A percentile compares a stretch with the other conserved stretches of the same genome.
Evolutionary conservation across 2,888 invertebrate species (phyloP).

Genomic region (Chymomyza caudatula): DNA sequence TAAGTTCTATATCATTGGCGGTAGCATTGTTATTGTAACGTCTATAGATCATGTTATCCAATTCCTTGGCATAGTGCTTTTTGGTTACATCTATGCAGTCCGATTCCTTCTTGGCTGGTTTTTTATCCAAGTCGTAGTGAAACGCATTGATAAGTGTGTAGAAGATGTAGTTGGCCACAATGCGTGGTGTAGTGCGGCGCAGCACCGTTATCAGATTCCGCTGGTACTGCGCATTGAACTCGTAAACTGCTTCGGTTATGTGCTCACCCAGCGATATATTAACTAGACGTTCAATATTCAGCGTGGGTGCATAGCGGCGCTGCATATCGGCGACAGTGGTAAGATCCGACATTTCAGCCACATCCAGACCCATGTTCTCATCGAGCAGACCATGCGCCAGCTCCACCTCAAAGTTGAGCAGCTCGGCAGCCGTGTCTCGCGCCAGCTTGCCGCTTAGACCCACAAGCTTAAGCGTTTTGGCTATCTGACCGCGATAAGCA

Average conservation of each 20-base stretch:
- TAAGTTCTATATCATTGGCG: constrained; percentile 56
- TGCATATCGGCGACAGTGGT: constrained; percentile 53
- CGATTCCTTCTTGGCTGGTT: constrained; percentile 24
- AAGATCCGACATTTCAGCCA: constrained; percentile 35
- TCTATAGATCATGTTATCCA: constrained; percentile 74
- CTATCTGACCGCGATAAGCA: constrained; percentile 28
- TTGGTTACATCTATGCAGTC: constrained; percentile 56
- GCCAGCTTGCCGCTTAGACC: constrained; percentile 43
- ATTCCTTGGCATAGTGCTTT: constrained; percentile 64
- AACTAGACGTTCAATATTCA: constrained; percentile 61
- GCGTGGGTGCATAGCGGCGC: constrained; percentile 44
- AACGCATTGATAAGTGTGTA: constrained; percentile 62
- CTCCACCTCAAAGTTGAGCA: constrained; percentile 67
- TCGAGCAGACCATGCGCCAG: constrained; percentile 66
- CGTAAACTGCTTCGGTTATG: constrained; percentile 52
- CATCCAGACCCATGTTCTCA: constrained; percentile 35
- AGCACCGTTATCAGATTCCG: constrained; percentile 55
- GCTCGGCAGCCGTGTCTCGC: constrained; percentile 47
- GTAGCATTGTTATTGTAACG: constrained; percentile 55
- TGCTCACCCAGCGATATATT: constrained; percentile 53
- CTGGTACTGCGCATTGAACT: constrained; percentile 55
- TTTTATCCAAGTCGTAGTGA: constrained; percentile 30
- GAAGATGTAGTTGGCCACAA: constrained; percentile 74
- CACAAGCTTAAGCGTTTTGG: constrained; percentile 44
- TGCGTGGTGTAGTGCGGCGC: constrained; percentile 38